These are phyloP conservation scores for Herpetotheres cachinnans DNA, from an alignment of 2,113 vertebrate genomes.

Conservation along the genomic window DNA sequence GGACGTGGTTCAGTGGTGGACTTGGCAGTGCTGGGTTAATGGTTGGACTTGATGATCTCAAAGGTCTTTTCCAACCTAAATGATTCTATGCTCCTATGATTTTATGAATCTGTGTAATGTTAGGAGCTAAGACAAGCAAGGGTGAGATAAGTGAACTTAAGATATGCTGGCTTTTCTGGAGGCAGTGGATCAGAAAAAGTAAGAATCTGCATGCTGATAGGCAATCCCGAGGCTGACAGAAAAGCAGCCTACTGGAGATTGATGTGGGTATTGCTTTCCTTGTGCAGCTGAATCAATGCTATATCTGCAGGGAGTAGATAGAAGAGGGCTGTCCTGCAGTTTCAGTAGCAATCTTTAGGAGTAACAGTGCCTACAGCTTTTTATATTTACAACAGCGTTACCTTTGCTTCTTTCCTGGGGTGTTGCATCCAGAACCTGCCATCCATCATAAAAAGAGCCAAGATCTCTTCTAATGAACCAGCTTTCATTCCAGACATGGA, in stretches of 20 bases:
- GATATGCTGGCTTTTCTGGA: not conserved
- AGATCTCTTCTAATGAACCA: constrained; percentile 65
- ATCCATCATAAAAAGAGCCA: constrained; percentile 50
- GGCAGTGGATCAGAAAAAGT: not conserved
- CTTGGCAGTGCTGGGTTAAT: too few relatives aligned
- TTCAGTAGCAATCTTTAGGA: not conserved
- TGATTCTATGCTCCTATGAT: too few relatives aligned
- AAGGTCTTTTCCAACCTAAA: too few relatives aligned
- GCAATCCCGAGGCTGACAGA: not conserved
- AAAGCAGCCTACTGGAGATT: not conserved
- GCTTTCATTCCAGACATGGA: constrained; percentile 65
- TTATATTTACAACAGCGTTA: not conserved
- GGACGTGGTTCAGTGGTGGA: too few relatives aligned
- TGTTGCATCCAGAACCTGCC: constrained; percentile 69
- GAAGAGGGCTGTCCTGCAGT: not conserved
- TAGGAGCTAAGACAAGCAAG: not conserved
- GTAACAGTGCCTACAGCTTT: not conserved
- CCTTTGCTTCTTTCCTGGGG: constrained; percentile 69
- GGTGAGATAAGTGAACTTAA: not conserved
- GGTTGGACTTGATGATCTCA: too few relatives aligned
- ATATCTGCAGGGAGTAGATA: not conserved
- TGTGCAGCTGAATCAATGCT: not conserved
- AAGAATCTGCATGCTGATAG: not conserved
- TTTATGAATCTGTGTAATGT: too few relatives aligned
- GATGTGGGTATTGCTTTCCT: not conserved